Base-by-base conservation (phyloP, 1,140 invertebrate genomes). In the Gyrodactylus bullatarudis region DNA sequence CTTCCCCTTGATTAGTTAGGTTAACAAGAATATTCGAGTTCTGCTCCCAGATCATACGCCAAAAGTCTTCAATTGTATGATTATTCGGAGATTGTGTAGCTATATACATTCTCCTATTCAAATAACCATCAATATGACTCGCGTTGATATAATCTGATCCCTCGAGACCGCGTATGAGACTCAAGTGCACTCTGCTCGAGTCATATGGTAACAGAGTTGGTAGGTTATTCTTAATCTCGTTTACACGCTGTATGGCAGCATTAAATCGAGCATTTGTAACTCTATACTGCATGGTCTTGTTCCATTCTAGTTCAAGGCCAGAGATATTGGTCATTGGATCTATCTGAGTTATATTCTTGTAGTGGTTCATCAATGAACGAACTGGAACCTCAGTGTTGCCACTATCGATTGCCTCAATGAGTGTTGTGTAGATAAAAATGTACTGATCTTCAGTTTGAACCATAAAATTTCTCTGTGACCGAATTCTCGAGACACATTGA, bases 31-130 rank as follows among this genome's bases (percentile, higher is more conserved):
- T 98, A 1, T 91, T 96, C 23, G 69, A 71, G 34, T 54, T 54
- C 34, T 98, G 91, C 79, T 98, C 93, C 94, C 94, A 99, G 20
- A 99, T 83, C 93, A 97, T 97, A 75, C 94, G 84, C 95, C 95
- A 99, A 77, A 99, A 92, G 79, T 99, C 94, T 76, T 95, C 91
- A 0, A 89, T 89, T 0, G 95, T 98, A 76, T 97, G 89, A 25
- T 86, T 85, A 20, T 97, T 81, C 0, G 95, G 94, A 19, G 92
- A 93, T 83, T 99, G 95, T 1, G 94, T 95, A 0, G 94, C 94
- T 75, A 99, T 93, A 78, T 73, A 73, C n/a, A 23, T 23, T 68
- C 34, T 8, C 1, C 72, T 8, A 1, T 27, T 20, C 1, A 20
- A 20, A 26, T 73, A 73, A 16, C 72, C 93, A 81, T 99, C 95